These are phyloP conservation scores for Thamnophis elegans DNA, from an alignment of 2,797 vertebrate genomes.

Conservation along the genomic window DNA sequence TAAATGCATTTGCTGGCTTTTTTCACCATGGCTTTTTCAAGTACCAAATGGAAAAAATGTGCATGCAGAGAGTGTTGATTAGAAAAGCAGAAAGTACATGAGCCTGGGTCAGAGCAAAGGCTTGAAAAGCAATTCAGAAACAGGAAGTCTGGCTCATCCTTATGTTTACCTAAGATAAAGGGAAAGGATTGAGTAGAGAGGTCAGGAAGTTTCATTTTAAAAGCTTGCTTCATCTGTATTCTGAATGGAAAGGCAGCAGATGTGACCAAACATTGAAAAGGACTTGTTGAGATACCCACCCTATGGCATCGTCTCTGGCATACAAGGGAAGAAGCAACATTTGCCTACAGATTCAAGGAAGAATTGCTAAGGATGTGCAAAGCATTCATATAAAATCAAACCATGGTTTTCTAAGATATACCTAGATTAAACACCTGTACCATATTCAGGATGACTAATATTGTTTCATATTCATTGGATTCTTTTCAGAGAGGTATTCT, in stretches of 20 bases:
- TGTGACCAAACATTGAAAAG: neutral
- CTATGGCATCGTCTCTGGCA: neutral
- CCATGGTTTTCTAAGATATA: neutral
- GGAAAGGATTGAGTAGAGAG: neutral
- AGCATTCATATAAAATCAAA: neutral
- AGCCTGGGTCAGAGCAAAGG: neutral
- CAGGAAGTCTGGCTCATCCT: neutral
- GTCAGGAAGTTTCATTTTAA: neutral
- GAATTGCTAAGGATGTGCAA: neutral
- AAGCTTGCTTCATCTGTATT: neutral
- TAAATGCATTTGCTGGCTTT: neutral
- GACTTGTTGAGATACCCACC: neutral
- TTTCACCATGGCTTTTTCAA: neutral
- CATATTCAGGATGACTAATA: neutral
- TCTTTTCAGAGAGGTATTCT: neutral
- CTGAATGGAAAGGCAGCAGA: neutral
- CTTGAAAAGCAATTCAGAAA: neutral
- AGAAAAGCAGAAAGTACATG: neutral
- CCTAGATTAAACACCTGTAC: neutral
- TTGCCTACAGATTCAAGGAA: neutral
- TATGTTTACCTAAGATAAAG: neutral
- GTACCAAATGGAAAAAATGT: neutral
- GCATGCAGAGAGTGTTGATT: neutral
- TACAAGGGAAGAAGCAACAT: neutral
- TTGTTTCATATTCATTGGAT: neutral